A percentile compares a stretch with the other conserved stretches of the same genome.
Evolutionary conservation across 2,888 invertebrate species (phyloP).

Genomic region (Blastobasis lacticolella): DNA sequence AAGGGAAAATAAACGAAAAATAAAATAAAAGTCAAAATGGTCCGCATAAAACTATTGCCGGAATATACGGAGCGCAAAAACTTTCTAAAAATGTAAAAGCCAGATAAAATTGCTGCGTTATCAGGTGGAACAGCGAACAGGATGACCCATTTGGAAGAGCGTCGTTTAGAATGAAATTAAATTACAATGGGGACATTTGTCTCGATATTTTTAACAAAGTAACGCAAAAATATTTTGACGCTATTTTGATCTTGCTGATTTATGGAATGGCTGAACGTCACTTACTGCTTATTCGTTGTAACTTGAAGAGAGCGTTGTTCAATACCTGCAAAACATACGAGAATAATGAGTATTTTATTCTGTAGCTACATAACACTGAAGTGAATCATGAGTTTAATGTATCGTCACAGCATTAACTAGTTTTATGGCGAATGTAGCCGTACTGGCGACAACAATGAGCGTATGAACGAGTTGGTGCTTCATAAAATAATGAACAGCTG

Average conservation of each 20-base stretch:
- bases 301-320: no score
- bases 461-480: conserved; percentile 18
- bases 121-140: conserved; percentile 1
- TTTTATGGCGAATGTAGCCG: conserved; percentile 38
- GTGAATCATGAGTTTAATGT: conserved; percentile 29
- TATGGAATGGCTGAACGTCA: no score
- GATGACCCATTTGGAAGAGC: no score
- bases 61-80: conserved; percentile 51
- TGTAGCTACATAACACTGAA: neutral
- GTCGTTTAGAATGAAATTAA: no score
- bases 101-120: conserved; percentile 29
- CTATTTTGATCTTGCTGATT: no score
- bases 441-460: conserved; percentile 35
- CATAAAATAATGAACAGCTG: conserved; percentile 48
- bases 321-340: no score
- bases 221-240: no score
- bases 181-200: no score
- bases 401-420: conserved; percentile 33
- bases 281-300: no score
- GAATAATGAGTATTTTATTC: no score
- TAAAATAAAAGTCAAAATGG: conserved; percentile 74
- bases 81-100: conserved; percentile 42
- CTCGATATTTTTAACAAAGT: no score
- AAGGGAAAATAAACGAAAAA: conserved; percentile 73
- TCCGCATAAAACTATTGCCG: conserved; percentile 68